These are phyloP conservation scores for Atta texana DNA, from an alignment of 1,140 invertebrate species.

Conservation along the genomic window DNA sequence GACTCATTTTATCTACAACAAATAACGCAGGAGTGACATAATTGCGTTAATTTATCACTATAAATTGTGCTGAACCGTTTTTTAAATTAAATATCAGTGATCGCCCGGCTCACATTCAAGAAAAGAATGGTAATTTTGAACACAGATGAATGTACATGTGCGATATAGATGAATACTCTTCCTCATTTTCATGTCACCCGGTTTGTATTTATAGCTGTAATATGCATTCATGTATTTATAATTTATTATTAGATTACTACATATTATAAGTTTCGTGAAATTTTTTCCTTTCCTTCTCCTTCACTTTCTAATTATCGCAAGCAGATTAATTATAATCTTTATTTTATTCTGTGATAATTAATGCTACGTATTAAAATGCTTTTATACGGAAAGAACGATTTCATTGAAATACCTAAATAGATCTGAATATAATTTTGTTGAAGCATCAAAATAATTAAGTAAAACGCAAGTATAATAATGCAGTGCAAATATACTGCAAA, in stretches of 20 bases:
- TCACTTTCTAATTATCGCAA: not conserved
- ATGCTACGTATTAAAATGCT: not conserved
- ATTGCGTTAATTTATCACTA: not conserved
- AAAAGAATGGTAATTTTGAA: slow-evolving; percentile 35
- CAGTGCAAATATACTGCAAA: no score
- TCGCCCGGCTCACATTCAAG: not conserved
- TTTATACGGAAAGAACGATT: not conserved
- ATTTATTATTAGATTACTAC: slow-evolving; percentile 76
- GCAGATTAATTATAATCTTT: not conserved
- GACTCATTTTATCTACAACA: not conserved
- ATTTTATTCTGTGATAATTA: not conserved
- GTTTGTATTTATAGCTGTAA: slow-evolving; percentile 73
- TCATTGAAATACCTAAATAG: no score
- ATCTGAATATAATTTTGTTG: no score
- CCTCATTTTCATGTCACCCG: slow-evolving; percentile 59
- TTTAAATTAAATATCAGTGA: not conserved
- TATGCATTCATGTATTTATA: slow-evolving; percentile 75
- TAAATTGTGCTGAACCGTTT: slow-evolving; percentile 14
- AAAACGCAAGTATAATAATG: no score
- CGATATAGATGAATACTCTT: slow-evolving; percentile 45
- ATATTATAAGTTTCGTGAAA: slow-evolving; percentile 29
- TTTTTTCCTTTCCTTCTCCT: not conserved
- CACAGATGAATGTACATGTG: slow-evolving; percentile 2
- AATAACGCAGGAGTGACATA: not conserved
- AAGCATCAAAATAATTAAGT: no score